Evolutionary conservation across 2,797 vertebrate genomes (phyloP).

Genomic region (Tapera naevia): DNA sequence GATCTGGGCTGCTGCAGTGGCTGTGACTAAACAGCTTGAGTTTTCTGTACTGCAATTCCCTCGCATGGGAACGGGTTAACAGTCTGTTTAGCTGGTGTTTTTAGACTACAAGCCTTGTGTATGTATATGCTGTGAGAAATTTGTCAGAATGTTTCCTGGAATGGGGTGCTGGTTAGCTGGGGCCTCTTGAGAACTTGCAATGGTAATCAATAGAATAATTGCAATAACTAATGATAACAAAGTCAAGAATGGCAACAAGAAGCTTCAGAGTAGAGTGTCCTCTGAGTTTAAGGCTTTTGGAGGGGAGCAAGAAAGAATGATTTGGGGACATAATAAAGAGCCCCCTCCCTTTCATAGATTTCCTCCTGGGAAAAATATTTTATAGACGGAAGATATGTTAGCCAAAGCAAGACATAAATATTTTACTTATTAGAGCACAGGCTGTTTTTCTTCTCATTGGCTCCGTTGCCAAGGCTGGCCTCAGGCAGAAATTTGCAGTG

Average conservation of each 20-base stretch:
- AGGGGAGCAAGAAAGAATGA: constrained; percentile 13
- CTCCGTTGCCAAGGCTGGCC: constrained; percentile 22
- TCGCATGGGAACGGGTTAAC: constrained; percentile 13
- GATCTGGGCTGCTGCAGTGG: rapidly evolving
- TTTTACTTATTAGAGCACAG: constrained; percentile 69
- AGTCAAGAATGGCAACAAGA: constrained; percentile 33
- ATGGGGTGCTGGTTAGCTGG: constrained; percentile 53
- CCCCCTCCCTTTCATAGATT: constrained; percentile 13
- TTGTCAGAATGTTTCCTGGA: constrained; percentile 43
- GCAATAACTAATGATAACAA: constrained; percentile 43
- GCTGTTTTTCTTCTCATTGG: constrained; percentile 51
- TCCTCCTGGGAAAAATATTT: constrained; percentile 64
- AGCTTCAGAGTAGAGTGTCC: not conserved
- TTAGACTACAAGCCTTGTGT: not conserved
- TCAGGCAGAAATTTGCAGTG: constrained; percentile 27
- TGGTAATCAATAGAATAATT: constrained; percentile 52
- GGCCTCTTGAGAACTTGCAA: not conserved
- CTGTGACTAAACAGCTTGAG: not conserved
- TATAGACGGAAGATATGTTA: constrained; percentile 51
- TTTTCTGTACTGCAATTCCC: not conserved
- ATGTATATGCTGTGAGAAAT: constrained; percentile 17
- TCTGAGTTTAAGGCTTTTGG: constrained; percentile 31
- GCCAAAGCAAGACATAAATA: constrained; percentile 67
- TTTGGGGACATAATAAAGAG: constrained; percentile 24
- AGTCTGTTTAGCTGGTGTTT: not conserved